A percentile compares a stretch with the other conserved stretches of the same genome.
Evolutionary conservation across 64 coral and sea anemone species (phyloP).

Genomic region (Montipora efflorescens): DNA sequence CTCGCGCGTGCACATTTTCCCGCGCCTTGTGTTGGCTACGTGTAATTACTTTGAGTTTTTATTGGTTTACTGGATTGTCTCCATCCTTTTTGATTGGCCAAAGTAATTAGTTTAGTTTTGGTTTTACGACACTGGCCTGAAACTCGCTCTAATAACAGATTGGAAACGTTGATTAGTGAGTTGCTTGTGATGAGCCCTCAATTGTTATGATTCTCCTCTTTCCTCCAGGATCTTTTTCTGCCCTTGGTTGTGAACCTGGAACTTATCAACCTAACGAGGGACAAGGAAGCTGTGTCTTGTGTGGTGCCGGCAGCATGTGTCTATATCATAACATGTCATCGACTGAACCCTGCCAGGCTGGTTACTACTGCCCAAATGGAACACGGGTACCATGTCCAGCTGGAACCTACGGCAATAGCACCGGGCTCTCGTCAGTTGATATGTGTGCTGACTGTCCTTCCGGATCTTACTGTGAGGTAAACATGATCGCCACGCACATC

Average conservation of each 20-base stretch:
- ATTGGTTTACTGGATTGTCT: too few relatives aligned
- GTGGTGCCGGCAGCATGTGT: slow-evolving; percentile 90
- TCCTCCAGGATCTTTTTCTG: slow-evolving; percentile 61
- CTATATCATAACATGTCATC: slow-evolving; percentile 91
- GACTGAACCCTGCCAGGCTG: slow-evolving; percentile 74
- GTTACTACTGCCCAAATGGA: slow-evolving; percentile 94
- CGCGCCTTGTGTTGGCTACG: too few relatives aligned
- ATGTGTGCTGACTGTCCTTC: slow-evolving; percentile 92
- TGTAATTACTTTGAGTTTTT: too few relatives aligned
- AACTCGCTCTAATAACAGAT: too few relatives aligned
- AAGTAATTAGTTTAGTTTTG: too few relatives aligned
- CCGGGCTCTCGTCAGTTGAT: slow-evolving; percentile 66
- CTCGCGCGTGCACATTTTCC: too few relatives aligned
- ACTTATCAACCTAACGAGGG: slow-evolving; percentile 90
- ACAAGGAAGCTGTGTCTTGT: slow-evolving; percentile 76
- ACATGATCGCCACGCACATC: neutral
- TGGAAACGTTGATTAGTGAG: too few relatives aligned
- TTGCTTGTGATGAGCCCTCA: neutral
- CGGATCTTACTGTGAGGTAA: slow-evolving; percentile 83
- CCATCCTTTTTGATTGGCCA: too few relatives aligned
- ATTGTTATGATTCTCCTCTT: neutral
- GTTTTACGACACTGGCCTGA: too few relatives aligned
- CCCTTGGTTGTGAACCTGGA: slow-evolving; percentile 79
- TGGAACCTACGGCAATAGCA: slow-evolving; percentile 91
- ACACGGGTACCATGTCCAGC: slow-evolving; percentile 76